Evolutionary conservation across 2,113 vertebrate species (phyloP), one percentile per base, ranked within the genome.

Genomic region (Eudyptes chrysolophus): DNA sequence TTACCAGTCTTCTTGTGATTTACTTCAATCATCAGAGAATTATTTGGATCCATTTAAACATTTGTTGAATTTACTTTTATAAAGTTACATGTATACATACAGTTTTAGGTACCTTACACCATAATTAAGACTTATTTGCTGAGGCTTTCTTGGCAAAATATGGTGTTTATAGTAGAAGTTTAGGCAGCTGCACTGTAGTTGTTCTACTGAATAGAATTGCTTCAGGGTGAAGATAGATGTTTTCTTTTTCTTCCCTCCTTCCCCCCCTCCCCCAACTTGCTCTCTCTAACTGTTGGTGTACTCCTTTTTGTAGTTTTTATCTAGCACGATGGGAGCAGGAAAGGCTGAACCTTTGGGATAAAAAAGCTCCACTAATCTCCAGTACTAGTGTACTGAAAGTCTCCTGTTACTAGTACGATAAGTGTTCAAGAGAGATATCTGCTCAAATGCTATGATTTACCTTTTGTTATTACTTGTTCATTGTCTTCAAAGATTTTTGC

Each of bases 211-310:
- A 74, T 29, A 58, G 2, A 9, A 49, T 38, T 71, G 4, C 3
- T 64, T 79, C 18, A 16, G 4, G 10, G 12, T 72, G 48, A 83
- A 68, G 24, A 42, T 0, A 25, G 16, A 55, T 26, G 7, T 40
- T 83, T 66, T 49, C 7, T 21, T 62, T 78, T 71, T 40, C 16
- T 69, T 61, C 12, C 3, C 2, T 34, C 10, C 15, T 5, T 26
- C 17, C 6, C 2, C 11, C 7, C 5, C 8, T 5, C 13, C 9
- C 9, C 10, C 11, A 20, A 9, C 6, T 72, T 85, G 8, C 7
- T 55, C 7, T 87, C 30, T 58, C 15, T 57, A 61, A 13, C 11
- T 40, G 3, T 16, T 25, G 34, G 4, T 1, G 0, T 57, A 8
- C 5, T 5, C 57, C 82, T 48, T 51, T 21, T 8, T 22, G 4